Conservation (phyloP, 2,888 invertebrate genomes). For the Orchesella flavescens region DNA sequence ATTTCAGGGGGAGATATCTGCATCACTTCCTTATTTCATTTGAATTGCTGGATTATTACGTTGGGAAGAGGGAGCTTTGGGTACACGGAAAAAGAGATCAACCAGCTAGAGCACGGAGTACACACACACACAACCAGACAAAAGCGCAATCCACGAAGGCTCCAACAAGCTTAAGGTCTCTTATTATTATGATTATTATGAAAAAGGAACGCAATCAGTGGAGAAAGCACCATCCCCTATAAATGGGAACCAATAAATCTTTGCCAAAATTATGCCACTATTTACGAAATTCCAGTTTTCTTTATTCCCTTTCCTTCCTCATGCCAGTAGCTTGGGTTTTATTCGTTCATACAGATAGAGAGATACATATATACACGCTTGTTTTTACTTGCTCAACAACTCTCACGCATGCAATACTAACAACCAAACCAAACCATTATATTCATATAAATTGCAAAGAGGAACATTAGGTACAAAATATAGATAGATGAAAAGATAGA, state of each 20-base stretch:
- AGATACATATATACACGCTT: not conserved
- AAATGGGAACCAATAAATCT: slow-evolving; percentile 57
- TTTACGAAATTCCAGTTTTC: slow-evolving; percentile 31
- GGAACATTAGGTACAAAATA: not conserved
- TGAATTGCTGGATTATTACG: slow-evolving; percentile 13
- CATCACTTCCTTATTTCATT: slow-evolving; percentile 45
- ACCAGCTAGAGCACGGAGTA: not conserved
- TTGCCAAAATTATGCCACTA: slow-evolving; percentile 45
- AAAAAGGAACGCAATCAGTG: slow-evolving; percentile 19
- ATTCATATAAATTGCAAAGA: not conserved
- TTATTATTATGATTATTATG: slow-evolving; percentile 16
- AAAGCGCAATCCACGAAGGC: not conserved
- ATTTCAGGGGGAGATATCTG: slow-evolving; percentile 6
- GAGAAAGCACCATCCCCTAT: slow-evolving; percentile 7
- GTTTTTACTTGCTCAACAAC: too few relatives aligned
- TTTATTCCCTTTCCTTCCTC: slow-evolving; percentile 14
- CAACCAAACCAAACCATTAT: not conserved
- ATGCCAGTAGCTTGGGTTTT: not conserved
- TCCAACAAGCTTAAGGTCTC: not conserved
- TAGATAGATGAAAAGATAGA: slow-evolving; percentile 17
- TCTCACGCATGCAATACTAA: not conserved
- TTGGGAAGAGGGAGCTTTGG: not conserved
- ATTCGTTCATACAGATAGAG: not conserved
- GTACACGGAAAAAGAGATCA: not conserved
- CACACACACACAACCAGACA: not conserved